A percentile compares a stretch with the other conserved stretches of the same genome.
Conservation (phyloP, 2,888 invertebrate species). For the Athripsodes cinereus region DNA sequence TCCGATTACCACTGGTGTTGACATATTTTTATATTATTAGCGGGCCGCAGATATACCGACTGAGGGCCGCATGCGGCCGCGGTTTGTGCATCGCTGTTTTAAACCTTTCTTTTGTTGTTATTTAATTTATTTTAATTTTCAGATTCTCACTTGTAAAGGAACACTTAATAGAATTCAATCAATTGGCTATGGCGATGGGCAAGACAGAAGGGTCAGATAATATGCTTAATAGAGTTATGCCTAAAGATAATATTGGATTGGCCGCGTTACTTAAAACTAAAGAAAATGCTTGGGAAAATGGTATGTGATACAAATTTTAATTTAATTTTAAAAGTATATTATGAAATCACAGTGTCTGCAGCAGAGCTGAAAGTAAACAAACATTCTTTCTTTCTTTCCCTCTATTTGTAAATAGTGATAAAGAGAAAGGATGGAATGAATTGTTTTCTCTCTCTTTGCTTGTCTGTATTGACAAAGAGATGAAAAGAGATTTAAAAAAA, state of each 20-base stretch:
- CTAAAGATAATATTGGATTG: constrained; percentile 97
- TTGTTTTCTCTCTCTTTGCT: too few relatives aligned
- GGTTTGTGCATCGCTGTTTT: too few relatives aligned
- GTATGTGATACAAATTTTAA: constrained; percentile 44
- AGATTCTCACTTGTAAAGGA: constrained; percentile 94
- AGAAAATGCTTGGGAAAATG: constrained; percentile 89
- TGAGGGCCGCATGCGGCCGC: too few relatives aligned
- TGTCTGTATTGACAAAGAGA: too few relatives aligned
- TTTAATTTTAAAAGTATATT: background rate
- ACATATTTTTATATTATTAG: too few relatives aligned
- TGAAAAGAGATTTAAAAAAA: too few relatives aligned
- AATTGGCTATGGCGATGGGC: constrained; percentile 98
- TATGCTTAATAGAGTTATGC: constrained; percentile 98
- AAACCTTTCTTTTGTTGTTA: too few relatives aligned
- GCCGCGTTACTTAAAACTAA: constrained; percentile 93
- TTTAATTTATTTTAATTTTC: constrained; percentile 30
- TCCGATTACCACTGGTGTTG: too few relatives aligned
- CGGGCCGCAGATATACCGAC: too few relatives aligned
- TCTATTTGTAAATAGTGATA: too few relatives aligned
- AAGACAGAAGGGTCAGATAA: constrained; percentile 97
- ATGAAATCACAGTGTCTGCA: background rate
- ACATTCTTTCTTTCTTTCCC: background rate
- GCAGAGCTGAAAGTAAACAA: too few relatives aligned
- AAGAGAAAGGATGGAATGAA: too few relatives aligned
- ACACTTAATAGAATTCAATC: constrained; percentile 96